Evolutionary conservation across 2,888 invertebrate species (phyloP).

Genomic region (Amitus sp.): DNA sequence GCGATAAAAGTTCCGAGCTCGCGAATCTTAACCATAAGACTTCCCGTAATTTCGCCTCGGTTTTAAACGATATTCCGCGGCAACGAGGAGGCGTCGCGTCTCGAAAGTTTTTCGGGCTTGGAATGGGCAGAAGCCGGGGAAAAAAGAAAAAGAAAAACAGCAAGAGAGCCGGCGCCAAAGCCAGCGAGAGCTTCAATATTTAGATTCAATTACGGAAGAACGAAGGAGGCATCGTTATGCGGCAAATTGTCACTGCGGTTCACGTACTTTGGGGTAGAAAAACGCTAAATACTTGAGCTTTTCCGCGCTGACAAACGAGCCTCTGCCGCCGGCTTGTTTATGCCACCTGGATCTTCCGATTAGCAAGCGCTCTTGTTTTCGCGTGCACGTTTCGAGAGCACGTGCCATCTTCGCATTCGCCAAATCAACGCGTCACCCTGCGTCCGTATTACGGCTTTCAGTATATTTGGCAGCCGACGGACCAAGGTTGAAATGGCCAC

Average conservation of each 20-base stretch:
- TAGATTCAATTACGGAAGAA: constrained; percentile 60
- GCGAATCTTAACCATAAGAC: constrained; percentile 49
- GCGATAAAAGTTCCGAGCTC: constrained; percentile 44
- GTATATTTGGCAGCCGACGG: constrained; percentile 53
- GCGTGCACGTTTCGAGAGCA: constrained; percentile 32
- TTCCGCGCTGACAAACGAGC: not conserved
- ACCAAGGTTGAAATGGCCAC: constrained; percentile 48
- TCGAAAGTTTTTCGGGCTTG: constrained; percentile 56
- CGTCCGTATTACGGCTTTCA: constrained; percentile 50
- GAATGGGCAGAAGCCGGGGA: constrained; percentile 24
- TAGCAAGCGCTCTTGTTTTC: constrained; percentile 19
- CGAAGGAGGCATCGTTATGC: constrained; percentile 54
- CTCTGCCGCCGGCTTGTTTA: not conserved
- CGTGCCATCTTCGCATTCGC: constrained; percentile 55
- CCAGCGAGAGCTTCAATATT: constrained; percentile 56
- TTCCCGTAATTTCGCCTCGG: constrained; percentile 52
- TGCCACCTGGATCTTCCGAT: not conserved
- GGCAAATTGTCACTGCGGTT: constrained; percentile 52
- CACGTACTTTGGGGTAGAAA: constrained; percentile 16
- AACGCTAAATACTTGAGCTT: not conserved
- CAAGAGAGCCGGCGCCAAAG: constrained; percentile 50
- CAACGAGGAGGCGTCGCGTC: constrained; percentile 50
- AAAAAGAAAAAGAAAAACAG: constrained; percentile 45
- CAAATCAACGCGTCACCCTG: constrained; percentile 51
- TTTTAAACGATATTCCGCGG: constrained; percentile 54